phyloP scores from a whole-genome alignment of 1,140 invertebrate genomes.

The Bombus superbus region DNA sequence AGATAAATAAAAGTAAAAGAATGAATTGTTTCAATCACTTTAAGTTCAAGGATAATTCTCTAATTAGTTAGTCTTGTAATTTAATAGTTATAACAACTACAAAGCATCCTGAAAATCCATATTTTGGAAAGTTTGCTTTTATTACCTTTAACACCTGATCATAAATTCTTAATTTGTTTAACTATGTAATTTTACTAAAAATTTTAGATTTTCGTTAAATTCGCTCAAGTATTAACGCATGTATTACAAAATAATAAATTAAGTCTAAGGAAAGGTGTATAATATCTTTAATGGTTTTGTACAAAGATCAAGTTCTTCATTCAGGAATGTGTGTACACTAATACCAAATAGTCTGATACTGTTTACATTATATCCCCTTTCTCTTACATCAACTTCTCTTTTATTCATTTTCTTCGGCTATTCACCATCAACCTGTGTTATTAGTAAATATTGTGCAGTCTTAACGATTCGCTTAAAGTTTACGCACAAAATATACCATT shows the following conservation, averaged over 20 bases:
- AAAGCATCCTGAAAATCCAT: neutral
- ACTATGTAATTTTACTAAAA: neutral
- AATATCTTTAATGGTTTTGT: constrained; percentile 38
- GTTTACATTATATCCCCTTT: neutral
- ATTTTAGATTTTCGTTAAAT: neutral
- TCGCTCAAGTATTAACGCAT: neutral
- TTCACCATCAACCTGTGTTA: neutral
- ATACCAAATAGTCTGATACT: constrained; percentile 1
- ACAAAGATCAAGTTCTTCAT: constrained; percentile 32
- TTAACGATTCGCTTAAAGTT: neutral
- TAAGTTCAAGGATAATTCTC: neutral
- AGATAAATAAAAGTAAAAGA: neutral
- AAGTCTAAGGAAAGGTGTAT: neutral
- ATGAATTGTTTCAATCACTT: neutral
- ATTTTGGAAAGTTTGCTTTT: neutral
- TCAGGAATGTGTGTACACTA: constrained; percentile 46
- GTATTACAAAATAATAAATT: constrained; percentile 32
- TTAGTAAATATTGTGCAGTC: constrained; percentile 28
- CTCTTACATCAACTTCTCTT: neutral
- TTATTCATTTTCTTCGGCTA: neutral
- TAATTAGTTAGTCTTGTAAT: neutral
- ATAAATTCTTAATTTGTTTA: neutral
- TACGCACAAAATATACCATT: neutral
- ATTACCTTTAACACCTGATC: neutral
- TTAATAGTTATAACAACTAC: neutral